A percentile compares a stretch with the other conserved stretches of the same genome.
Evolutionary conservation across 2,797 vertebrate species (phyloP).

Genomic region (Tympanoctomys barrerae): DNA sequence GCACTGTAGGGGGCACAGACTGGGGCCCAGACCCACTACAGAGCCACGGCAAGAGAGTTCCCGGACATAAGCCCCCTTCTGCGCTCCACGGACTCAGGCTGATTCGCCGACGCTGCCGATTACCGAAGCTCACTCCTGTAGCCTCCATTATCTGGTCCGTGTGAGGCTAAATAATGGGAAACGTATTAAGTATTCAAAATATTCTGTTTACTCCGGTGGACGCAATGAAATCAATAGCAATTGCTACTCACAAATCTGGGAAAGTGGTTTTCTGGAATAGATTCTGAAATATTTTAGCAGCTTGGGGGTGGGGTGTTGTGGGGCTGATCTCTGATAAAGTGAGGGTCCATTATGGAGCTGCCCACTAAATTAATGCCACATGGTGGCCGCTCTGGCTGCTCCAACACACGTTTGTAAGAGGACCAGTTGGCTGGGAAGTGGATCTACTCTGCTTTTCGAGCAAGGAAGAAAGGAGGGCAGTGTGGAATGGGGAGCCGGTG

Average conservation of each 20-base stretch:
- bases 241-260: slow-evolving; percentile 56
- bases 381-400: slow-evolving; percentile 40
- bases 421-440: slow-evolving; percentile 58
- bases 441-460: slow-evolving; percentile 53
- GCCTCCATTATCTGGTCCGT: neutral
- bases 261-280: slow-evolving; percentile 68
- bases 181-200: slow-evolving; percentile 42
- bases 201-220: neutral
- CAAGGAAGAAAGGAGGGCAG: neutral
- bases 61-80: neutral
- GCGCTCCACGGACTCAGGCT: neutral
- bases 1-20: neutral
- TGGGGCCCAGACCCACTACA: neutral
- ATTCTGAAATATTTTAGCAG: slow-evolving; percentile 52
- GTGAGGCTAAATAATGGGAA: slow-evolving; percentile 53
- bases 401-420: slow-evolving; percentile 63
- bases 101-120: neutral
- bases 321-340: slow-evolving; percentile 52
- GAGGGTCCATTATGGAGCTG: slow-evolving; percentile 45
- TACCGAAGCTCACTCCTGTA: neutral
- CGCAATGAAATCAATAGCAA: slow-evolving; percentile 54
- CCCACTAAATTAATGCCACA: slow-evolving; percentile 67
- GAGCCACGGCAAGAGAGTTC: neutral
- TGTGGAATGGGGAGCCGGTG: too few relatives aligned
- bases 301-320: slow-evolving; percentile 16